phyloP scores from a whole-genome alignment of 2,888 invertebrate genomes.

The Parthenolecanium corni region DNA sequence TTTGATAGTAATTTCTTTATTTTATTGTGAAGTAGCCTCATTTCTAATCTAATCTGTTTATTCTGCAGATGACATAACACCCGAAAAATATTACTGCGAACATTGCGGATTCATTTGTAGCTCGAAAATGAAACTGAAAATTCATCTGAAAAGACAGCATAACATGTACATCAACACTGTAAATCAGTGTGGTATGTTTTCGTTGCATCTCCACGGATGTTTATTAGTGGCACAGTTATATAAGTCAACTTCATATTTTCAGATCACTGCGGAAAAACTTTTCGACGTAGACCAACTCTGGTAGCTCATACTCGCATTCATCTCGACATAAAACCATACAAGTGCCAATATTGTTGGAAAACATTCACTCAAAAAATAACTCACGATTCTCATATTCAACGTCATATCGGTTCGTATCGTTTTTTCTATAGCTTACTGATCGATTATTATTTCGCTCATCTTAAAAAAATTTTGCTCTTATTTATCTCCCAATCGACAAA shows the following conservation, averaged over 20 bases:
- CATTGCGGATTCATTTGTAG: constrained; percentile 14
- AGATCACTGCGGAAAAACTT: constrained; percentile 18
- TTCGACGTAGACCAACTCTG: background rate
- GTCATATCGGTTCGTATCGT: constrained; percentile 38
- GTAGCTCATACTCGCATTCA: constrained; percentile 38
- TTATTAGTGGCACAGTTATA: background rate
- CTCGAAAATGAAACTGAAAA: constrained; percentile 15
- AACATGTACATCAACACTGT: constrained; percentile 7
- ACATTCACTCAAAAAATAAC: constrained; percentile 41
- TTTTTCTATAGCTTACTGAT: too few relatives aligned
- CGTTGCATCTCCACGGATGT: too few relatives aligned
- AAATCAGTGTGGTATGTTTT: constrained; percentile 5
- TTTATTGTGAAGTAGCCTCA: too few relatives aligned
- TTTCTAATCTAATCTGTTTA: too few relatives aligned
- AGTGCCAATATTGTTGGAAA: constrained; percentile 29
- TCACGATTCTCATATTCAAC: constrained; percentile 40
- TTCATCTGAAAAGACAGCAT: constrained; percentile 13
- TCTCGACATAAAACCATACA: constrained; percentile 35
- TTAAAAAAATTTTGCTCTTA: too few relatives aligned
- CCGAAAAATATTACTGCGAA: constrained; percentile 14
- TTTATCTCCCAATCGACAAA: too few relatives aligned
- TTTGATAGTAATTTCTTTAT: background rate
- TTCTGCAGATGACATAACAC: constrained; percentile 5
- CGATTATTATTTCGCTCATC: too few relatives aligned
- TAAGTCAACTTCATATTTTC: too few relatives aligned